Evolutionary conservation across 2,888 invertebrate species (phyloP).

Genomic region (Trachelus tabidus): DNA sequence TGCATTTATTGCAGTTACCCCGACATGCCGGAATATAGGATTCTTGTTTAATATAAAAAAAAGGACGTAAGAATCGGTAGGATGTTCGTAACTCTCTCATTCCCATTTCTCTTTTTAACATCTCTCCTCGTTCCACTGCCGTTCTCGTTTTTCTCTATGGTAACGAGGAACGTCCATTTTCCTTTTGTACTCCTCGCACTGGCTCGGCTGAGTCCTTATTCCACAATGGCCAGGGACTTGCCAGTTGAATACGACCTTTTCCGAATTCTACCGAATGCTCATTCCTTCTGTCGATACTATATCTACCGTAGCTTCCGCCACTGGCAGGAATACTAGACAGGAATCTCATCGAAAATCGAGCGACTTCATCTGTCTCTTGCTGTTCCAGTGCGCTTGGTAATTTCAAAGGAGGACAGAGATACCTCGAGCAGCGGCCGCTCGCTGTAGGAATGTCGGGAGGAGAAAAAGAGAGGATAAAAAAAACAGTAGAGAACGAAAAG

Average conservation of each 20-base stretch:
- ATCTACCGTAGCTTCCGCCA: too few relatives aligned
- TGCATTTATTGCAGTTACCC: neutral
- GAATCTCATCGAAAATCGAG: conserved; percentile 18
- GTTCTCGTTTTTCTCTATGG: neutral
- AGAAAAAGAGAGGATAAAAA: conserved; percentile 32
- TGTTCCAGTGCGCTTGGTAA: neutral
- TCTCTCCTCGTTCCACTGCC: neutral
- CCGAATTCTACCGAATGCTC: too few relatives aligned
- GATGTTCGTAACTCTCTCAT: neutral
- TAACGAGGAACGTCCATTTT: conserved; percentile 1
- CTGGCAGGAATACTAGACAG: too few relatives aligned
- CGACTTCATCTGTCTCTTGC: neutral
- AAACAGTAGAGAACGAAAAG: conserved; percentile 23
- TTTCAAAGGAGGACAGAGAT: too few relatives aligned
- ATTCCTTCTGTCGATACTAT: too few relatives aligned
- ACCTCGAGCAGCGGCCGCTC: too few relatives aligned
- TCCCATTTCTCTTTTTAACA: neutral
- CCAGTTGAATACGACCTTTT: too few relatives aligned
- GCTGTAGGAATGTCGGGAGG: conserved; percentile 1
- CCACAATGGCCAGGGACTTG: too few relatives aligned
- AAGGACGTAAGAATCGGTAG: neutral
- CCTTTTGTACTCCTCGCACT: neutral
- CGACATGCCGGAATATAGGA: neutral
- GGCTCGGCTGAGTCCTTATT: too few relatives aligned
- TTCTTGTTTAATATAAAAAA: neutral